These are phyloP conservation scores for Xestia c-nigrum DNA, from an alignment of 2,888 invertebrate genomes.

Conservation along the genomic window DNA sequence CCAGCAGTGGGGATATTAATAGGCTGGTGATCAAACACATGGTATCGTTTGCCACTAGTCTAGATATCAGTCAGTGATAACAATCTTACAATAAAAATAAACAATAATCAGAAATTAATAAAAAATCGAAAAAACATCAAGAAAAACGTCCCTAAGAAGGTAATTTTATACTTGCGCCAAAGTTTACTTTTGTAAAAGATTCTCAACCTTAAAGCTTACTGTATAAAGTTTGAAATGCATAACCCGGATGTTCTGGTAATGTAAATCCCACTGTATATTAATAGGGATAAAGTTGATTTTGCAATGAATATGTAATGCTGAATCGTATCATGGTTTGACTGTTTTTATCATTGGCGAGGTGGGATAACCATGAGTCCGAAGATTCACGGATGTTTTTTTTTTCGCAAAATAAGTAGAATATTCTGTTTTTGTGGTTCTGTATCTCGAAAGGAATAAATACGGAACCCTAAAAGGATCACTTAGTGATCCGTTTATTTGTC, in stretches of 20 bases:
- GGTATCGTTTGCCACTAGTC: neutral
- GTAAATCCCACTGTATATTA: neutral
- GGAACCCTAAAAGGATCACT: too few species aligned
- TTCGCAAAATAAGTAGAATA: neutral
- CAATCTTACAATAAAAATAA: neutral
- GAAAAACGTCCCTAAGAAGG: conserved; percentile 19
- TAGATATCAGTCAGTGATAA: conserved; percentile 3
- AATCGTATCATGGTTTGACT: conserved; percentile 45
- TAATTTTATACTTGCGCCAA: conserved; percentile 41
- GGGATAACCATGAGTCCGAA: conserved; percentile 26
- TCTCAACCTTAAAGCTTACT: neutral
- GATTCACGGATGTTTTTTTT: neutral
- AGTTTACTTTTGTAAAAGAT: neutral
- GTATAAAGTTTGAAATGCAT: neutral
- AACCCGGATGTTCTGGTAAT: neutral
- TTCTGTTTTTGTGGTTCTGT: neutral
- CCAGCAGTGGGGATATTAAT: too few species aligned
- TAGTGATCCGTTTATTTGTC: too few species aligned
- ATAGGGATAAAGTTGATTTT: conserved; percentile 20
- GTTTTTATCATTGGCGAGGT: conserved; percentile 41
- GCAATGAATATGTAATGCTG: neutral
- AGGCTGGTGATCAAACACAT: too few species aligned
- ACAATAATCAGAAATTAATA: conserved; percentile 14
- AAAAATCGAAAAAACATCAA: conserved; percentile 8
- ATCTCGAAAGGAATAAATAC: too few species aligned